These are phyloP conservation scores for Elephantulus edwardii DNA, from an alignment of 2,113 vertebrate species.

Conservation along the genomic window DNA sequence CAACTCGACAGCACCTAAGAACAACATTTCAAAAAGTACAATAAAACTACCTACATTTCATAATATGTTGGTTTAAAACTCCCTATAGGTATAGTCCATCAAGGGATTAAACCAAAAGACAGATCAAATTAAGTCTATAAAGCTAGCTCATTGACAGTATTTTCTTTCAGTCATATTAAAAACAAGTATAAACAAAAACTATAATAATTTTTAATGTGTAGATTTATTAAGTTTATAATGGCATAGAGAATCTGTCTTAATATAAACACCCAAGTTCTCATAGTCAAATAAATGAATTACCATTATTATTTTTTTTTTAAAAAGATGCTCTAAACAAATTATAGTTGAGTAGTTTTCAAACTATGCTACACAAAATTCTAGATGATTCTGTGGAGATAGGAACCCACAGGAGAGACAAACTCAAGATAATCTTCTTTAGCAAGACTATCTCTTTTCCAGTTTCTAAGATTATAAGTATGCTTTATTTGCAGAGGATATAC, in stretches of 20 bases:
- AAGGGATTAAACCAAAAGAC: conserved; percentile 36
- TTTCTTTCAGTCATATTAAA: conserved; percentile 8
- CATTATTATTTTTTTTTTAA: conserved; percentile 45
- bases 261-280: neutral
- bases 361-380: neutral
- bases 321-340: conserved; percentile 17
- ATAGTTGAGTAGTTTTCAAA: neutral
- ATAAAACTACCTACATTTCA: conserved; percentile 33
- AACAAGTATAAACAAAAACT: neutral
- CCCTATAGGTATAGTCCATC: neutral
- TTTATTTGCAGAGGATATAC: conserved; percentile 28
- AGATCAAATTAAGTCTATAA: conserved; percentile 25
- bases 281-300: neutral
- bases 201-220: too few species aligned
- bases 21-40: conserved; percentile 36
- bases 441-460: neutral
- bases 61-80: neutral
- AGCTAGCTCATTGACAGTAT: neutral
- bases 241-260: too few species aligned
- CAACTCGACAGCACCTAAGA: too few species aligned
- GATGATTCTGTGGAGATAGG: neutral
- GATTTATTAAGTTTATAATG: conserved; percentile 19
- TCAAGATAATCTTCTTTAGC: neutral
- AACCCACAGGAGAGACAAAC: neutral
- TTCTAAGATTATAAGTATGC: neutral